Percentiles rank a stretch among this genome's conserved stretches.
phyloP scores from a whole-genome alignment of 2,113 vertebrate species.

The Otus sunia region DNA sequence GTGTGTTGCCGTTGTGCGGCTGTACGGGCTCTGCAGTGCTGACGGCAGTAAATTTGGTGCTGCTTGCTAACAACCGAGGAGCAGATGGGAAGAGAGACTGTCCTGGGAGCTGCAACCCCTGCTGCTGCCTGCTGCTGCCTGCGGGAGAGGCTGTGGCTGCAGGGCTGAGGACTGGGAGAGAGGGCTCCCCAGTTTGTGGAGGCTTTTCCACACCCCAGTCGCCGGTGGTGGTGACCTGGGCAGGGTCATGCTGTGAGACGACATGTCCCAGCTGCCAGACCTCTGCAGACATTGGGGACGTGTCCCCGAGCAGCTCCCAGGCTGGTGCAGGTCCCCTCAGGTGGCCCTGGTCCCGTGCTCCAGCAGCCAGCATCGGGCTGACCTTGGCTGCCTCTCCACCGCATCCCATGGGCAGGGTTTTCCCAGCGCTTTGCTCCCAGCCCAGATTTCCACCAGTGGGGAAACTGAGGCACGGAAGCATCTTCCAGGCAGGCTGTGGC shows the following conservation, averaged over 20 bases:
- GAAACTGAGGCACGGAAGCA: not conserved
- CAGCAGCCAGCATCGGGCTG: not conserved
- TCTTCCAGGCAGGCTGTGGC: not conserved
- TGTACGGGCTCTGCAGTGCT: not conserved
- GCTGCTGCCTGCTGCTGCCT: not conserved
- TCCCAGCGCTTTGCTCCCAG: not conserved
- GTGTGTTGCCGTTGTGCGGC: not conserved
- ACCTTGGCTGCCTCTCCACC: not conserved
- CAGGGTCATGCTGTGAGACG: not conserved
- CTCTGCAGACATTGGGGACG: fast-evolving
- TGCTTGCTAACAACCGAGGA: fast-evolving
- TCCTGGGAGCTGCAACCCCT: not conserved
- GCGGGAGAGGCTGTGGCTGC: not conserved
- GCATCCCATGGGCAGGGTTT: not conserved
- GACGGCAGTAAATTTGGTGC: not conserved
- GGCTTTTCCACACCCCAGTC: fast-evolving
- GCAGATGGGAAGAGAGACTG: not conserved
- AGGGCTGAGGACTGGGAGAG: not conserved
- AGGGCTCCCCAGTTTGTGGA: fast-evolving
- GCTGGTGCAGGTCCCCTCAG: not conserved
- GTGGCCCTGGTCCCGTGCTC: not conserved
- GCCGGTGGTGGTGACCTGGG: fast-evolving
- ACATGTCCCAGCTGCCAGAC: fast-evolving
- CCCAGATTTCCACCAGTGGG: not conserved
- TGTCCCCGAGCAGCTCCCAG: not conserved